These are phyloP conservation scores for Phymatocera aterrima DNA, from an alignment of 2,888 invertebrate species.

Conservation along the genomic window DNA sequence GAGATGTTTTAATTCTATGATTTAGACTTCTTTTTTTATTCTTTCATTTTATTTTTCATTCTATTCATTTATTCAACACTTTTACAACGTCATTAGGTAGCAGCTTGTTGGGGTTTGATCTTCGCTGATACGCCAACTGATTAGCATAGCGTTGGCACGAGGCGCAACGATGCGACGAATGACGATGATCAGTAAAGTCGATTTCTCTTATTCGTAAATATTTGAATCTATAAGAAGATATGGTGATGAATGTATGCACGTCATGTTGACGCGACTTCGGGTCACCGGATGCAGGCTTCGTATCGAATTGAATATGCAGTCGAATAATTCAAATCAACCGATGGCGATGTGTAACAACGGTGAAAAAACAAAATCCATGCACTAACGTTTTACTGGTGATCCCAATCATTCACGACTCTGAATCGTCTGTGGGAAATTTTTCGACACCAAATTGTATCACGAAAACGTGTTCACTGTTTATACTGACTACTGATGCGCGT, in stretches of 20 bases:
- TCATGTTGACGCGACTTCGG: not conserved
- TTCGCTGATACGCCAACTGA: not conserved
- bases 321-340: not conserved
- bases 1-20: not conserved
- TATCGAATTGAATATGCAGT: not conserved
- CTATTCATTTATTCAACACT: slow-evolving; percentile 23
- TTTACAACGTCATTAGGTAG: not conserved
- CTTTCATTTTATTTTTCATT: not conserved
- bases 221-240: slow-evolving; percentile 30
- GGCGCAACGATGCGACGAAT: not conserved
- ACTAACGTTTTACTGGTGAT: not conserved
- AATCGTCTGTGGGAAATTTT: not conserved
- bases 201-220: not conserved
- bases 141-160: not conserved
- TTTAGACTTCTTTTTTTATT: not conserved
- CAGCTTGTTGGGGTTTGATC: not conserved
- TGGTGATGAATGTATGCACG: not conserved
- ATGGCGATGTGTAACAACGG: not conserved
- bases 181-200: slow-evolving; percentile 19
- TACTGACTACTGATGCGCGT: slow-evolving; percentile 60
- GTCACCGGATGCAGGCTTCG: not conserved
- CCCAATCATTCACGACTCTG: not conserved
- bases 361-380: not conserved
- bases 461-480: slow-evolving; percentile 44
- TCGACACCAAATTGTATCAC: not conserved